phyloP scores from a whole-genome alignment of 2,888 invertebrate genomes.

The Drosophila differens region DNA sequence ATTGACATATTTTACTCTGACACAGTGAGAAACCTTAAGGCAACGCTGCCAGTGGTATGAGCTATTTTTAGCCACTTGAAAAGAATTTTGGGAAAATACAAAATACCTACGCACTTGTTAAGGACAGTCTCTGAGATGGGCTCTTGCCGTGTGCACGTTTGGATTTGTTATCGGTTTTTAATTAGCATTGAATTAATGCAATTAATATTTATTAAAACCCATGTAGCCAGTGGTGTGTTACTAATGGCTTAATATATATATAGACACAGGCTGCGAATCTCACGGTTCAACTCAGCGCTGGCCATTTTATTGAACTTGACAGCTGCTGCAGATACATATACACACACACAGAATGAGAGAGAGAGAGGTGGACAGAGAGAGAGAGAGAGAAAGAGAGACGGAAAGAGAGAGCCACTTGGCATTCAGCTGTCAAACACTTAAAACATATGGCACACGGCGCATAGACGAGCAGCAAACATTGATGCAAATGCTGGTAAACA shows the following conservation, averaged over 20 bases:
- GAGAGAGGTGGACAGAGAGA: not conserved
- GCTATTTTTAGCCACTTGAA: constrained; percentile 28
- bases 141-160: constrained; percentile 22
- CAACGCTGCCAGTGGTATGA: constrained; percentile 9
- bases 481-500: constrained; percentile 59
- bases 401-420: constrained; percentile 38
- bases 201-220: constrained; percentile 66
- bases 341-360: not conserved
- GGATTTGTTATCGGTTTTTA: constrained; percentile 67
- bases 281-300: constrained; percentile 16
- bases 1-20: constrained; percentile 52
- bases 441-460: constrained; percentile 63
- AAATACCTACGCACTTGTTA: not conserved
- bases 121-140: not conserved
- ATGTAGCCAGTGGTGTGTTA: constrained; percentile 49
- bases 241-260: constrained; percentile 55
- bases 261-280: constrained; percentile 33
- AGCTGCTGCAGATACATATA: constrained; percentile 42
- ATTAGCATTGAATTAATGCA: constrained; percentile 68
- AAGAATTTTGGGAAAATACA: not conserved
- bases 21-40: constrained; percentile 25
- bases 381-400: constrained; percentile 14
- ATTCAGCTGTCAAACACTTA: constrained; percentile 70
- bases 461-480: constrained; percentile 40
- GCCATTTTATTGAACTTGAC: constrained; percentile 64